Base-by-base conservation (phyloP, 2,888 invertebrate genomes). In the Agrotis exclamationis region DNA sequence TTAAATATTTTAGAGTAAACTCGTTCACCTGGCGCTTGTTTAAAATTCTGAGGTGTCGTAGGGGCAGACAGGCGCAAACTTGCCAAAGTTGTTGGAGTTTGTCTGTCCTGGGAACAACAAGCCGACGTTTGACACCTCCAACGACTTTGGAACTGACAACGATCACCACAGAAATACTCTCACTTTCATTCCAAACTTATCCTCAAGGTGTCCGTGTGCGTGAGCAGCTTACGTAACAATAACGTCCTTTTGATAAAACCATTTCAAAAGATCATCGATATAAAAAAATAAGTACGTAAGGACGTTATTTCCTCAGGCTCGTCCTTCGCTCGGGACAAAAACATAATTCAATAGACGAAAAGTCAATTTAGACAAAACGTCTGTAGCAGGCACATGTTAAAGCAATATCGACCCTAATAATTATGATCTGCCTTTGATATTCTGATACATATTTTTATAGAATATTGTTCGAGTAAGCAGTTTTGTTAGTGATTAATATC, bases 21-120 rank as follows among this genome's bases (percentile, higher is more conserved):
- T 90, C 88, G 87, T 93, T 93, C 93, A 91, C 90, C 92, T 93
- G 93, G 89, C 86, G 87, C 88, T 93, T 93, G 90, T 88, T 95
- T 93, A 93, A 94, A 93, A 94, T 94, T 93, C 93, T 89, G 88
- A 92, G 90, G 89, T 92, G 90, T 90, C 88, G 88, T 86, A 82
- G 86, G 87, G 87, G 84, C 88, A 86, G 89, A 88, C 91, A 87
- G 84, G 83, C 86, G 88, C 84, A 88, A 90, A 91, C 90, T 92
- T 90, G 87, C 79, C 78, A 73, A 91, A 92, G 87, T 92, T 91
- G 86, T 85, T 84, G 78, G 86, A 89, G 86, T 87, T 86, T 74
- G 83, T 73, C 87, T 88, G 88, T 86, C 89, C 87, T 83, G 90
- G 89, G 87, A 89, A 88, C 89, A 88, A 86, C 88, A 83, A 77